Conservation (phyloP, 2,113 vertebrate species). For the Acinonyx jubatus region DNA sequence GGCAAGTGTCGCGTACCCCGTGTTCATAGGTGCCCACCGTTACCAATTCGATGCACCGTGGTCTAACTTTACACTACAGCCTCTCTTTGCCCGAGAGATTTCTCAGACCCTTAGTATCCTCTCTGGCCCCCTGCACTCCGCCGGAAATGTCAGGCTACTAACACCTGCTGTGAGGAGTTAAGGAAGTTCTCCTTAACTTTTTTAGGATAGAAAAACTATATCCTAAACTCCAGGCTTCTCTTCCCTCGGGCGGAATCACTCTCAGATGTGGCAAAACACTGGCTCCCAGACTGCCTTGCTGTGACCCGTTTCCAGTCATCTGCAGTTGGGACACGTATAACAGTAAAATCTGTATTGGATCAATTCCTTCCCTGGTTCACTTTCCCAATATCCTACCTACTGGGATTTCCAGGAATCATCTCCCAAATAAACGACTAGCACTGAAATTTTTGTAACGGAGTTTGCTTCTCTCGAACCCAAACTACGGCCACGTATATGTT, state of each 20-base stretch:
- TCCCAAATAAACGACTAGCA: not conserved
- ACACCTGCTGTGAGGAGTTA: too few relatives aligned
- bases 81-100: not conserved
- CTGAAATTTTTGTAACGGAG: not conserved
- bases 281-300: not conserved
- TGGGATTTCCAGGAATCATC: not conserved
- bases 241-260: not conserved
- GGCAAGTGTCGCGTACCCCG: not conserved
- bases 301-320: not conserved
- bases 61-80: not conserved
- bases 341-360: not conserved
- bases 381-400: not conserved
- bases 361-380: not conserved
- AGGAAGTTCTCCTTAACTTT: too few relatives aligned
- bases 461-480: not conserved
- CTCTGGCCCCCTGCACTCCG: not conserved
- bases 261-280: not conserved
- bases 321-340: not conserved
- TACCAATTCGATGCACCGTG: too few relatives aligned
- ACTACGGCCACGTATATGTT: not conserved
- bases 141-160: not conserved
- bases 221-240: not conserved
- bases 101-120: not conserved
- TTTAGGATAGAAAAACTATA: too few relatives aligned
- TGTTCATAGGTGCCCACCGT: not conserved